Evolutionary conservation across 2,797 vertebrate species (phyloP), one percentile per base, ranked within the genome.

Genomic region (Cheracebus regulus): DNA sequence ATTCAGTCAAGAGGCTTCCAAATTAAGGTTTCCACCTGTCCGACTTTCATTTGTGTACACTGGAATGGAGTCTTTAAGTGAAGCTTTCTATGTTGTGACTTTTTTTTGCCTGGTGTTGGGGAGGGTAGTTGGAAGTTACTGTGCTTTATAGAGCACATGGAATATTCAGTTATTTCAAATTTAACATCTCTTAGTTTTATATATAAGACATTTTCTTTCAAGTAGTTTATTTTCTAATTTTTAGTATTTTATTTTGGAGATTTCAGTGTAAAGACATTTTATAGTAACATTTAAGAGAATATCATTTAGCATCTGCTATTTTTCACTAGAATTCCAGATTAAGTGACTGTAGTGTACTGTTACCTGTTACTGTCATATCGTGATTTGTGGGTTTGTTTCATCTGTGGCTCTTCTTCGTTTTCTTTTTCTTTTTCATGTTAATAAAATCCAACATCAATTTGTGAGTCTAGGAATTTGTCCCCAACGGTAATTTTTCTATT

Each of bases 11-110:
- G 41, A 46, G 93, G 30, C 7, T 41, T 64, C 57, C 70, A 96
- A 97, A 94, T 97, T 90, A 96, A 44, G 19, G 61, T 95, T 73
- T 6, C 44, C 93, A 41, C 72, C 76, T 97, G 57, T n/a, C 8
- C 72, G 39, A 4, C 4, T 92, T 97, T 90, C 85, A 70, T 84
- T 89, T 33, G 4, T 78, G 90, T 64, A 22, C 67, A 12, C 67
- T 80, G 33, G n/a, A 5, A 70, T 44, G 61, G 33, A 36, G 28
- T 57, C 93, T 94, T 94, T 52, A 89, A 64, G 64, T 19, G 73
- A 75, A 7, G 52, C 22, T 67, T 0, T 93, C 44, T 64, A n/a
- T 55, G 0, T 93, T 91, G 52, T 52, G 61, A 82, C 90, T 33
- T 19, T 26, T 24, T 2, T 52, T 64, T 84, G 3, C 30, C 20